Evolutionary conservation across 2,113 vertebrate genomes (phyloP), one percentile per base, ranked within the genome.

Genomic region (Burhinus bistriatus): DNA sequence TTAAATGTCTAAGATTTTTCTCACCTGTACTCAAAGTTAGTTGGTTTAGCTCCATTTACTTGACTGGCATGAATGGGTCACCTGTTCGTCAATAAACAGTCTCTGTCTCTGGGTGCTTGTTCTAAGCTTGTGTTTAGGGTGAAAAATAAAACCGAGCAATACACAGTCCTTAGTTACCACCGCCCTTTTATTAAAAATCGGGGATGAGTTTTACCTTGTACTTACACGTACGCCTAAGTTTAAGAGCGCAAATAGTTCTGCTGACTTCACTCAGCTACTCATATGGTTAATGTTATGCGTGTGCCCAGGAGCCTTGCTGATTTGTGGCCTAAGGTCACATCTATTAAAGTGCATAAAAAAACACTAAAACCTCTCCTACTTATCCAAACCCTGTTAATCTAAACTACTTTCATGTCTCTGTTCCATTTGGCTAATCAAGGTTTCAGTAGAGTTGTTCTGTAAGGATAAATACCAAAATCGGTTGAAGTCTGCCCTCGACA

Each of bases 371-470:
- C 78, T 94, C 79, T 95, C 87, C 62, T 94, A 88, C 87, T 94
- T 96, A 90, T 96, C 91, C 93, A 96, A 96, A 92, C 91, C 54
- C 91, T 88, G 93, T 86, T 97, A 96, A 95, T 97, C 93, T 94
- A 97, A 97, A 95, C 96, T 97, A 44, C 91, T 97, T 96, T 95
- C 49, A 97, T 95, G 94, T 96, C 71, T 91, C 94, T 87, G 78
- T 97, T 97, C 95, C 94, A 95, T 97, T 97, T 97, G 93, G 90
- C 88, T 94, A 95, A 94, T 96, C 97, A 96, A 92, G 70, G 72
- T 81, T 97, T 94, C 85, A 71, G 78, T 76, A 78, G 87, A 69
- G 81, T 45, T 91, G 25, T 27, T 97, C 84, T 93, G 62, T 83
- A 40, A 96, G 91, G 55, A 88, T 96, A 97, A 97, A 95, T 93